Evolutionary conservation across 2,888 invertebrate genomes (phyloP).

Genomic region (Trypoxylon attenuatum): DNA sequence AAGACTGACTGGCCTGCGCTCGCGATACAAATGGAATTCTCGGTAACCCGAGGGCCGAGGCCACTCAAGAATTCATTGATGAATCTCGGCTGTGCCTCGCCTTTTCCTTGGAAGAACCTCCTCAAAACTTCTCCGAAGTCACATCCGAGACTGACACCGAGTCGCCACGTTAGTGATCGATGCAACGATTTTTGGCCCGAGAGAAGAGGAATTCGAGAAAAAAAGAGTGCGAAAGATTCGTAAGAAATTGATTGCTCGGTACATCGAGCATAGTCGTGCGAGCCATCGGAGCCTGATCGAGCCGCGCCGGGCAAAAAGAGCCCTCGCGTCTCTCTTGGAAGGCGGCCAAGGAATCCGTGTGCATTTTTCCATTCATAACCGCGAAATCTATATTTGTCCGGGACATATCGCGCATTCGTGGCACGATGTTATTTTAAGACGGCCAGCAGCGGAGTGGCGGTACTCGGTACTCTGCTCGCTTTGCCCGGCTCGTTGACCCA

Average conservation of each 20-base stretch:
- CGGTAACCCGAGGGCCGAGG: conserved; percentile 18
- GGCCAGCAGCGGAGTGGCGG: not conserved
- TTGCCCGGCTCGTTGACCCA: conserved; percentile 27
- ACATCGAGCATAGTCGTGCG: conserved; percentile 10
- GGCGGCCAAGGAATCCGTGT: conserved; percentile 64
- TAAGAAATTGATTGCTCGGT: conserved; percentile 26
- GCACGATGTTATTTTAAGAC: conserved; percentile 55
- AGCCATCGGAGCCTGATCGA: conserved; percentile 55
- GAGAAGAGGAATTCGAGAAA: too few species aligned
- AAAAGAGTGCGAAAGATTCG: too few species aligned
- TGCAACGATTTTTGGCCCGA: not conserved
- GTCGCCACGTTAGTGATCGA: not conserved
- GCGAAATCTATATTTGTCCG: conserved; percentile 61
- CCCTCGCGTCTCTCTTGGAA: too few species aligned
- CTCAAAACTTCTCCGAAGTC: too few species aligned
- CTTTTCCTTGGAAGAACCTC: conserved; percentile 33
- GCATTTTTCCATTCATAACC: conserved; percentile 72
- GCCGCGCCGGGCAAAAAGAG: conserved; percentile 47
- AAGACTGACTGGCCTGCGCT: not conserved
- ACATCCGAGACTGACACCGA: not conserved
- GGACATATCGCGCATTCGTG: conserved; percentile 53
- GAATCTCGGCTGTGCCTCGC: conserved; percentile 35
- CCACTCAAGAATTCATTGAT: conserved; percentile 42
- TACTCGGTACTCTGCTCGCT: not conserved
- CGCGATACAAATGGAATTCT: conserved; percentile 35